Evolutionary conservation across 1,140 invertebrate genomes (phyloP).

Genomic region (Orius insidiosus): DNA sequence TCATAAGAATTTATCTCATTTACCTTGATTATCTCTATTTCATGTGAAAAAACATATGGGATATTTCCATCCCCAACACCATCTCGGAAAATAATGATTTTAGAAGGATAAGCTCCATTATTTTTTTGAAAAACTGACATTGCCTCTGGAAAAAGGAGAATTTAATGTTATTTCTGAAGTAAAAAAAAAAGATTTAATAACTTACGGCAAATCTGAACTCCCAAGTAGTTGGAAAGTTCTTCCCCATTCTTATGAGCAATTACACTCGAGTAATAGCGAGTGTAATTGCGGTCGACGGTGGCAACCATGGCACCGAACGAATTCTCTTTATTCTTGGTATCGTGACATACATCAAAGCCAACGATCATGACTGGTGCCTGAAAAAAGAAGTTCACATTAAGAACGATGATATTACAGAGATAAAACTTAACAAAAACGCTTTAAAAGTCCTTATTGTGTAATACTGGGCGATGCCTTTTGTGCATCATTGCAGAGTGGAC

Average conservation of each 20-base stretch:
- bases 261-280: conserved; percentile 48
- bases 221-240: conserved; percentile 49
- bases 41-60: conserved; percentile 39
- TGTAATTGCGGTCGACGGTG: conserved; percentile 41
- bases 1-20: no score
- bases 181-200: no score
- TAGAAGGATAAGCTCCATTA: conserved; percentile 25
- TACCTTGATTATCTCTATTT: conserved; percentile 30
- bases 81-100: conserved; percentile 55
- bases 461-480: no score
- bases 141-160: no score
- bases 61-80: conserved; percentile 75
- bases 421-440: no score
- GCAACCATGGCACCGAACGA: conserved; percentile 61
- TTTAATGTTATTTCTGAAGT: no score
- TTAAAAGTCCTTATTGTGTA: no score
- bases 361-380: conserved; percentile 48
- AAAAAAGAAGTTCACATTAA: no score
- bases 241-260: conserved; percentile 50
- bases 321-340: conserved; percentile 37
- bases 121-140: no score
- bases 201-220: conserved; percentile 34
- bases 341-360: conserved; percentile 77
- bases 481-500: no score
- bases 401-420: no score